phyloP scores from a whole-genome alignment of 2,888 invertebrate species.

The Rhimphoctona megacephalus region DNA sequence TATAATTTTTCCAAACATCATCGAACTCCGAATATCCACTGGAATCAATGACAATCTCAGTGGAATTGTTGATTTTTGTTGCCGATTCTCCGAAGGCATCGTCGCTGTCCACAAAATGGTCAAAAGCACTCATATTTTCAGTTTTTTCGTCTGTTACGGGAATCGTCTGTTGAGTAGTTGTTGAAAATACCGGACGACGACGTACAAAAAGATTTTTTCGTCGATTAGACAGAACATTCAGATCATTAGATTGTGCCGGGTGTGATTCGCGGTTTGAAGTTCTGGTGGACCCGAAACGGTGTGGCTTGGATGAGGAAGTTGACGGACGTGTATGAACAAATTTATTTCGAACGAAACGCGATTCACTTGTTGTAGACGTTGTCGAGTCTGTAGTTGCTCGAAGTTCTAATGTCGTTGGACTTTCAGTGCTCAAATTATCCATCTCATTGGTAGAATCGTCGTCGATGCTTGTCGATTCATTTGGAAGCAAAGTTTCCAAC shows the following conservation, averaged over 20 bases:
- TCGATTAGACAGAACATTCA: conserved; percentile 71
- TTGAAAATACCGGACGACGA: conserved; percentile 75
- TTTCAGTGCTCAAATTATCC: conserved; percentile 11
- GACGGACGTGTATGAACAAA: conserved; percentile 76
- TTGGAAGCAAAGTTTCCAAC: conserved; percentile 32
- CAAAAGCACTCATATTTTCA: not conserved
- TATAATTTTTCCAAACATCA: conserved; percentile 76
- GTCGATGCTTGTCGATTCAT: conserved; percentile 4
- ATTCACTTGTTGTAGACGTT: conserved; percentile 39
- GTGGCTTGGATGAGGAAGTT: not conserved
- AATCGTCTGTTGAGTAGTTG: conserved; percentile 62
- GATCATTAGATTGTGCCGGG: conserved; percentile 22
- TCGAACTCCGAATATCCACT: conserved; percentile 28
- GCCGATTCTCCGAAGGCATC: conserved; percentile 26
- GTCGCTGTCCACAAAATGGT: conserved; percentile 22
- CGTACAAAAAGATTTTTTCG: conserved; percentile 77
- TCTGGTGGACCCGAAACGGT: conserved; percentile 57
- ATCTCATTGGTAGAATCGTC: conserved; percentile 6
- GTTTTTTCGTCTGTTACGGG: conserved; percentile 31
- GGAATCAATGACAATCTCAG: not conserved
- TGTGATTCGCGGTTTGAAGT: conserved; percentile 22
- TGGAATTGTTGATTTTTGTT: conserved; percentile 2
- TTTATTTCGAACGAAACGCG: conserved; percentile 75
- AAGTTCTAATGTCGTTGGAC: conserved; percentile 40
- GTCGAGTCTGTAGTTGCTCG: conserved; percentile 44